Percentiles rank a stretch among this genome's conserved stretches.
phyloP scores from a whole-genome alignment of 1,140 invertebrate species.

The Centruroides sculpturatus region DNA sequence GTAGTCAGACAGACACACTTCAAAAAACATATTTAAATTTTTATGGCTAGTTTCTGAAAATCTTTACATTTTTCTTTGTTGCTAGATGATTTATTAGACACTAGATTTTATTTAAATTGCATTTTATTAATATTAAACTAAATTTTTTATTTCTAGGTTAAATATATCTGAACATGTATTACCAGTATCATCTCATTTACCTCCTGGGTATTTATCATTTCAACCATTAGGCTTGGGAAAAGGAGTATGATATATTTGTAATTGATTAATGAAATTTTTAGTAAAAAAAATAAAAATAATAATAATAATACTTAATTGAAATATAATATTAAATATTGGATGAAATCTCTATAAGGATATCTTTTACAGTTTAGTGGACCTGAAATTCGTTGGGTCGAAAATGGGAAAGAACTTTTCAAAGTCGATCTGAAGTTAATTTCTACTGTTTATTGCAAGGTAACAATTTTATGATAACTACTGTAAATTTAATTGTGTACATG shows the following conservation, averaged over 20 bases:
- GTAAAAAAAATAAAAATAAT: too few relatives aligned
- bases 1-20: too few relatives aligned
- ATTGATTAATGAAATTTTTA: too few relatives aligned
- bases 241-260: slow-evolving; percentile 47
- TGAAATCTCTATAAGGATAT: not conserved
- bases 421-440: slow-evolving; percentile 69
- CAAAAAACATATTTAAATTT: too few relatives aligned
- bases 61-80: too few relatives aligned
- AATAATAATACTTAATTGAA: too few relatives aligned
- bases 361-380: slow-evolving; percentile 61
- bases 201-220: slow-evolving; percentile 70
- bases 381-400: slow-evolving; percentile 83
- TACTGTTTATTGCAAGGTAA: slow-evolving; percentile 55
- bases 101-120: not conserved
- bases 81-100: too few relatives aligned
- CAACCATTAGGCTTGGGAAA: slow-evolving; percentile 75
- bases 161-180: slow-evolving; percentile 61
- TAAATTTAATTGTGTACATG: too few relatives aligned
- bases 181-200: slow-evolving; percentile 68
- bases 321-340: too few relatives aligned
- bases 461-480: too few relatives aligned
- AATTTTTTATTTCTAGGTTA: slow-evolving; percentile 30
- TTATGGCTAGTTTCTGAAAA: too few relatives aligned
- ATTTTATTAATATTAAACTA: slow-evolving; percentile 16
- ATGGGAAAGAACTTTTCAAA: slow-evolving; percentile 67